Conservation (phyloP, 2,113 vertebrate genomes). For the Otocyon megalotis region DNA sequence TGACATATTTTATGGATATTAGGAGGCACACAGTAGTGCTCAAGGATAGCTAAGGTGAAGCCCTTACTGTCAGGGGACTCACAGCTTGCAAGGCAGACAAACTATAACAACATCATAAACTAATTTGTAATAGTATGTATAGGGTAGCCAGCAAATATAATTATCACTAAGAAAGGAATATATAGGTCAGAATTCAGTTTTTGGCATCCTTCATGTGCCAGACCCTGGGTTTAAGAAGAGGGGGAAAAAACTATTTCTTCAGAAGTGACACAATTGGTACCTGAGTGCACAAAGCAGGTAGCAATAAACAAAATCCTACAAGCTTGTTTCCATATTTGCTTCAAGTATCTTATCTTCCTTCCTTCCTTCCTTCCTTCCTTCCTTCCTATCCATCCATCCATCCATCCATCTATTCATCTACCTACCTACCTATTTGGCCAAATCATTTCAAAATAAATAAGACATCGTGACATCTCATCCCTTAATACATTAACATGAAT, state of each 20-base stretch:
- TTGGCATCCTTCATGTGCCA: background rate
- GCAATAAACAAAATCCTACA: background rate
- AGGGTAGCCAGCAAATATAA: background rate
- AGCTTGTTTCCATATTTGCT: background rate
- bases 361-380: background rate
- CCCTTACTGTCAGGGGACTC: background rate
- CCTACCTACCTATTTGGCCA: background rate
- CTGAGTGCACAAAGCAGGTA: background rate
- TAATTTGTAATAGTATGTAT: background rate
- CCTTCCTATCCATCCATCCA: background rate
- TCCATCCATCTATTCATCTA: no score
- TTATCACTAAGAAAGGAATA: background rate
- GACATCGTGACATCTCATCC: background rate
- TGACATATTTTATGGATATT: background rate
- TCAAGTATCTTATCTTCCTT: background rate
- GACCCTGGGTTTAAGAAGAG: background rate
- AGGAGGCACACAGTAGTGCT: background rate
- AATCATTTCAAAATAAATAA: conserved; percentile 53
- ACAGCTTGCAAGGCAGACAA: background rate
- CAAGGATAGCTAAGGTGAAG: background rate
- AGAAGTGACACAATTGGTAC: background rate
- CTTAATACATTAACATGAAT: conserved; percentile 16
- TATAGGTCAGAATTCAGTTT: background rate
- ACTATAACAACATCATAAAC: background rate
- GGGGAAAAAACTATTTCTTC: background rate